Evolutionary conservation across 92 coral and sea anemone genomes (phyloP), one percentile per base, ranked within the genome.

Genomic region (Meandrina meandrites): DNA sequence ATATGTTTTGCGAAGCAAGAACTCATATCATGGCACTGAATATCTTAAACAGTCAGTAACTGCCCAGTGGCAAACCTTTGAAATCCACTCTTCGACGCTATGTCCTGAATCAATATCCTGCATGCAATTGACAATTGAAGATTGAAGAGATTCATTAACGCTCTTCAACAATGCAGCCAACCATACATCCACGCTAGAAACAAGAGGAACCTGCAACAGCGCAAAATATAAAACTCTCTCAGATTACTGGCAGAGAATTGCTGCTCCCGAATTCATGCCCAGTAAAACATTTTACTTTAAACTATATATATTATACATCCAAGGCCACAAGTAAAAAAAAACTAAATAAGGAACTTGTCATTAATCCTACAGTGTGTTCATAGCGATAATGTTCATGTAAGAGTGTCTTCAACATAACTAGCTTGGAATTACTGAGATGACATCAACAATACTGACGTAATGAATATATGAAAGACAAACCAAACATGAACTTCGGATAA

Each of bases 121-220:
- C 71, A 97, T 89, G 80, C 99, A 97, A 16, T 93, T 89, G 57
- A 92, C 90, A 34, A 97, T 92, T 75, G 88, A 82, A 36, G 89
- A 90, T 75, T 95, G 92, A 64, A 97, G 79, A 22, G 99, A 95
- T 68, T 92, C 97, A 64, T 92, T 91, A 36, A 95, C 84, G 24
- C 98, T 94, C 84, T 84, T 92, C 77, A 92, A 81, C 76, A 97
- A 36, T 24, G 90, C 93, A 64, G 94, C 87, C 74, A 97, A 77
- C 99, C 99, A 97, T 30, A 85, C 90, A 68, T 97, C 99, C 45
- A 97, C 99, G 62, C 98, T 91, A 31, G 90, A 90, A 36, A 87
- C 86, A 22, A 97, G 92, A 56, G 95, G 89, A 22, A 97, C 94
- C 99, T 97, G 72, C 13, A 50, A 21, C 34, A 60, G 30, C 1